Evolutionary conservation across 2,888 invertebrate species (phyloP), one percentile per base, ranked within the genome.

Genomic region (Catocala sponsa): DNA sequence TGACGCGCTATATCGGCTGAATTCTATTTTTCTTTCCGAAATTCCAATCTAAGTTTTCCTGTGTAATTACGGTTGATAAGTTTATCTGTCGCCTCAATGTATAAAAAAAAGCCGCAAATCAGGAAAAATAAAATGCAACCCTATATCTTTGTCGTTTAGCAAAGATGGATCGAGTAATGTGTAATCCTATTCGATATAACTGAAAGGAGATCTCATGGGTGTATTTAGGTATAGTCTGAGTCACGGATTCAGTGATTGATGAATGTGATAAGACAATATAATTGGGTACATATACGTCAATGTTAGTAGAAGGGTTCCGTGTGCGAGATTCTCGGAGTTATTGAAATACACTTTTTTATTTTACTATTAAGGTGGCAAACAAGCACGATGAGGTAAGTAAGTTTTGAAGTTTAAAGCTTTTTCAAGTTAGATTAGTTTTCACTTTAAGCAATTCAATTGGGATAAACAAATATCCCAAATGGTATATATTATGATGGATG

Each of bases 201-300:
- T 70, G 70, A 70, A 75, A 69, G 59, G 66, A 71, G 47, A 63
- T 69, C 74, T 71, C 78, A 55, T 57, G 74, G 68, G 74, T 76
- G 63, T 78, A 76, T 76, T 78, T 78, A 77, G 66, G 64, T 55
- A 69, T 59, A 59, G 65, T 9, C 43, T 63, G 57, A 72, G 62
- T 55, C 48, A n/a, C 55, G 53, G 53, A 12, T 9, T 47, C 38
- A 62, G 66, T 77, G 79, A 79, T 79, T 74, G 79, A 78, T 78
- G 72, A 68, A 55, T 53, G 54, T 41, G 61, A 65, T 66, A 55
- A 64, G 59, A 62, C 64, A 65, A 67, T 63, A 64, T 65, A 60
- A 70, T 62, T 65, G 55, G 43, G 15, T 62, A 46, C 12, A n/a
- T 4, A 32, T 48, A 33, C 32, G 32, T 25, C 15, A 25, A 25